Conservation (phyloP, 2,888 invertebrate genomes). For the Morinoia aosen region DNA sequence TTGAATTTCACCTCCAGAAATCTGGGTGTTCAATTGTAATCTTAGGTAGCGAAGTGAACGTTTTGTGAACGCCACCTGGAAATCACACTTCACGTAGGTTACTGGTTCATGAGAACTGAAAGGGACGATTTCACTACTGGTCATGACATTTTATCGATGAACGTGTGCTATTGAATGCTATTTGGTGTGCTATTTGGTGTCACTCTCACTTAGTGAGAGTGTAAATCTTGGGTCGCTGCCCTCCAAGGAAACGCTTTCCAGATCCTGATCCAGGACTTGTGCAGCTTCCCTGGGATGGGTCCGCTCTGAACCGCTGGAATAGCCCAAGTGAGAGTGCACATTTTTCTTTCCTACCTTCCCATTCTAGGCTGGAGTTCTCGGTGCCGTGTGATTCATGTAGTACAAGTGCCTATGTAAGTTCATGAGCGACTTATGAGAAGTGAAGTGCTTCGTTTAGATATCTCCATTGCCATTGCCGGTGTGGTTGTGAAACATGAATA, state of each 20-base stretch:
- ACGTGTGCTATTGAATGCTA: not conserved
- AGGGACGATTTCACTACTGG: not conserved
- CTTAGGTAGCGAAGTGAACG: not conserved
- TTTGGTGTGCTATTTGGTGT: not conserved
- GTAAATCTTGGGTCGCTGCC: too few species aligned
- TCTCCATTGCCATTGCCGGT: not conserved
- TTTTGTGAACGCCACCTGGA: not conserved
- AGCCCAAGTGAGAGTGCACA: not conserved
- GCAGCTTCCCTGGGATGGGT: not conserved
- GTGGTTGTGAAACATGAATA: not conserved
- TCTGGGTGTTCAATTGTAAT: too few species aligned
- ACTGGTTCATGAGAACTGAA: not conserved
- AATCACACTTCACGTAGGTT: not conserved
- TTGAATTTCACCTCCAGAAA: not conserved
- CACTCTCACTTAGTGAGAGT: not conserved
- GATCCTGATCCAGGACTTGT: not conserved
- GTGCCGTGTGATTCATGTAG: too few species aligned
- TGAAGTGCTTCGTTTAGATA: not conserved
- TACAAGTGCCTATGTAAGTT: not conserved
- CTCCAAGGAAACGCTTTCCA: not conserved
- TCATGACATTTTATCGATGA: not conserved
- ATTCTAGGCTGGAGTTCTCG: not conserved
- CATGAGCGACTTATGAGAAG: not conserved
- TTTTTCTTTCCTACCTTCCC: not conserved
- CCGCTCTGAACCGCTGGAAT: not conserved